Percentiles rank a stretch among this genome's conserved stretches.
Conservation (phyloP, 2,797 vertebrate species). For the Lacerta agilis region DNA sequence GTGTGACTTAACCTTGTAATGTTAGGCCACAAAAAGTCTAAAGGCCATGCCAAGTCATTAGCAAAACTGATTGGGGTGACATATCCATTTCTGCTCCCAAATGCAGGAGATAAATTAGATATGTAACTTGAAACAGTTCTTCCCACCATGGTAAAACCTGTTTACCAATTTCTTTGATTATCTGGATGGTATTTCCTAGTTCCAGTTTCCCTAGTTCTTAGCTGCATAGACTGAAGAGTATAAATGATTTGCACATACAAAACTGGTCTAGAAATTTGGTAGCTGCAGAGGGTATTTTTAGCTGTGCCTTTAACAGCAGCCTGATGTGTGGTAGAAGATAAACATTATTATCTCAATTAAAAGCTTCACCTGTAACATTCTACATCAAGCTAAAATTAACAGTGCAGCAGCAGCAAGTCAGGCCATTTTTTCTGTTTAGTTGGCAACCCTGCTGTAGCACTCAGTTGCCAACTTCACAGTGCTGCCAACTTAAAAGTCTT, state of each 20-base stretch:
- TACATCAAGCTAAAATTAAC: neutral
- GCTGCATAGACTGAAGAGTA: neutral
- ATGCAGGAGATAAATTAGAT: too few species aligned
- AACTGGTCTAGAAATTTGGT: neutral
- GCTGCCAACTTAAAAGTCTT: slow-evolving; percentile 22
- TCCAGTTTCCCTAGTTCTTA: neutral
- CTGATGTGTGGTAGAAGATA: neutral
- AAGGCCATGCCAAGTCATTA: neutral
- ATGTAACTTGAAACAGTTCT: neutral
- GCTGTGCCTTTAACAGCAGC: neutral
- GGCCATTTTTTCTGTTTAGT: slow-evolving; percentile 7
- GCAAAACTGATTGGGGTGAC: neutral
- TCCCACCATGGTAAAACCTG: neutral
- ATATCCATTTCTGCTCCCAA: neutral
- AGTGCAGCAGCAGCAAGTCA: neutral
- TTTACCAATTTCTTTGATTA: neutral
- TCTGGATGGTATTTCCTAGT: too few species aligned
- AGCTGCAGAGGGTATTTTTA: neutral
- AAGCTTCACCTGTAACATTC: neutral
- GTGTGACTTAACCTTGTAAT: neutral
- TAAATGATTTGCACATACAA: slow-evolving; percentile 4
- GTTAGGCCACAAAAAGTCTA: neutral
- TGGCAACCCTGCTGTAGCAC: slow-evolving; percentile 19
- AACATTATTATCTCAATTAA: neutral
- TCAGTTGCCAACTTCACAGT: slow-evolving; percentile 24